Base-by-base conservation (phyloP, 2,797 vertebrate genomes). In the Harpagifer antarcticus region DNA sequence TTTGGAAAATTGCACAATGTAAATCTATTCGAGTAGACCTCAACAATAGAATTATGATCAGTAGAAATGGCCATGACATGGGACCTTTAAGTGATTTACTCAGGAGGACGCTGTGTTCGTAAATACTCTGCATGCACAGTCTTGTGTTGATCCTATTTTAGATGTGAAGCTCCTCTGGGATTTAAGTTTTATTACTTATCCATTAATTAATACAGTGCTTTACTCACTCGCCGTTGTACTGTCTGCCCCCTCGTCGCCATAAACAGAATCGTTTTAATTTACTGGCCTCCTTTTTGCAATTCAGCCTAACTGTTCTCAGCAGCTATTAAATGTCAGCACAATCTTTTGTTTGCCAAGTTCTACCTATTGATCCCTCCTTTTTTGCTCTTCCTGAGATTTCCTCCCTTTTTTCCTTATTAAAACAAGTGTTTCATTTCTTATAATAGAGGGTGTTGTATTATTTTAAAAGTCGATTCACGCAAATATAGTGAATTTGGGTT, bases 291-390 rank as follows among this genome's bases (percentile, higher is more conserved):
- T 60, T 43, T 19, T 42, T 47, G 50, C 8, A 37, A 20, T 50
- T 57, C 20, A 27, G 52, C 20, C 9, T 49, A 55, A 42, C 52
- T 42, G 3, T 53, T 47, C 10, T 64, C 10, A 54, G 59, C 14
- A 61, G 45, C 16, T 27, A 47, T 53, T 69, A 27, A 57, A 62
- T 73, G n/a, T 37, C 37, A 50, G 50, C 44, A 27, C 6, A 13
- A 14, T 43, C 62, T 75, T 4, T 16, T 42, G 31, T 58, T 60
- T 19, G 47, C 56, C 23, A 50, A 53, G 47, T 64, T 69, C 20
- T 52, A 72, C 11, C 31, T 66, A 40, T 47, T 53, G 49, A 65
- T 45, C 53, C 17, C 37, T 56, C 40, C 3, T 59, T 4, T 49
- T 10, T 44, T 53, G 42, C 59, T 27, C n/a, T 3, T 63, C 16